phyloP scores from a whole-genome alignment of 2,797 vertebrate genomes.

The Sebastolobus alascanus region DNA sequence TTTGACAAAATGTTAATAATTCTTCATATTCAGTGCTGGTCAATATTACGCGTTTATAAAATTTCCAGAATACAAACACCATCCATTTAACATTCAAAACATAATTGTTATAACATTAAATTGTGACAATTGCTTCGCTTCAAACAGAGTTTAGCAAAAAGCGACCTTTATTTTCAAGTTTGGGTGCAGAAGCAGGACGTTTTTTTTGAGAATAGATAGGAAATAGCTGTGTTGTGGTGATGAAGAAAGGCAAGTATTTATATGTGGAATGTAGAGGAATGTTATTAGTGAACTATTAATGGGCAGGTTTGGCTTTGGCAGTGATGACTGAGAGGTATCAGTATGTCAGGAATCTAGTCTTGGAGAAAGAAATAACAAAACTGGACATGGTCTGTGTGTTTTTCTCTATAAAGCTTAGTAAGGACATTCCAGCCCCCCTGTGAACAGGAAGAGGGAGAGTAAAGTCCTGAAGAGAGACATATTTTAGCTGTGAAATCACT shows the following conservation, averaged over 20 bases:
- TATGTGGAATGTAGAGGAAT: slow-evolving; percentile 35
- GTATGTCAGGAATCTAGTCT: slow-evolving; percentile 75
- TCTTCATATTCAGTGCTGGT: neutral
- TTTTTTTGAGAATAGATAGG: slow-evolving; percentile 25
- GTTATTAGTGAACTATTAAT: slow-evolving; percentile 61
- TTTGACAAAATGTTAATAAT: slow-evolving; percentile 11
- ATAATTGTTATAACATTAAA: neutral
- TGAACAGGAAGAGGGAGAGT: slow-evolving; percentile 58
- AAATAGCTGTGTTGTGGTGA: slow-evolving; percentile 22
- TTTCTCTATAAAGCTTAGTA: slow-evolving; percentile 53
- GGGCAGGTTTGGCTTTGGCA: slow-evolving; percentile 39
- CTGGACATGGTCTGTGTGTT: slow-evolving; percentile 69
- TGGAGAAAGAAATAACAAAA: slow-evolving; percentile 68
- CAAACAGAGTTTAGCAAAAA: slow-evolving; percentile 1
- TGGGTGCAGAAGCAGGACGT: neutral
- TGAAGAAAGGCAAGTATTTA: slow-evolving; percentile 34
- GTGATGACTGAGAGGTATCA: slow-evolving; percentile 56
- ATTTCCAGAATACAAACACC: neutral
- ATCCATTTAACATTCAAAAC: neutral
- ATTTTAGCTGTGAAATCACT: slow-evolving; percentile 70
- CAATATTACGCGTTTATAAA: neutral
- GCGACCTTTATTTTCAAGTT: neutral
- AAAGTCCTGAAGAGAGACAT: slow-evolving; percentile 59
- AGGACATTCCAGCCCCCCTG: slow-evolving; percentile 74
- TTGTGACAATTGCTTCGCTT: neutral